Conservation (phyloP, 1,140 invertebrate species). For the Drosophila neocordata region DNA sequence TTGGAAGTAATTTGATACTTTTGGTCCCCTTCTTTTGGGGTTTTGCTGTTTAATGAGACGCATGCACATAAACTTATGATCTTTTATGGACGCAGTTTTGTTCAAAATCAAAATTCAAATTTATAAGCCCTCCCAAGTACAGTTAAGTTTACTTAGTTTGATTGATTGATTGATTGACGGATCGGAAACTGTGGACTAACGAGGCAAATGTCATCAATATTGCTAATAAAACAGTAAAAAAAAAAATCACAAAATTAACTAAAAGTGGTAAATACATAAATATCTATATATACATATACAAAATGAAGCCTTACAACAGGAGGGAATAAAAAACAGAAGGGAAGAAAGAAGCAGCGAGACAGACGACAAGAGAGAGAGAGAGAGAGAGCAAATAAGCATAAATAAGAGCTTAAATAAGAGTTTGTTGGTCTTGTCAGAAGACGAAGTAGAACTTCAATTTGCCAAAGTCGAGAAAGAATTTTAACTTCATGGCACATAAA, state of each 20-base stretch:
- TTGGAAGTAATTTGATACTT: conserved; percentile 73
- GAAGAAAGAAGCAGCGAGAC: conserved; percentile 26
- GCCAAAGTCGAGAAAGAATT: conserved; percentile 64
- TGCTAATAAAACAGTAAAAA: conserved; percentile 56
- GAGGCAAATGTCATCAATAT: conserved; percentile 69
- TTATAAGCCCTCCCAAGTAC: conserved; percentile 13
- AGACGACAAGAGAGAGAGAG: conserved; percentile 8
- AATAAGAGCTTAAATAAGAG: conserved; percentile 75
- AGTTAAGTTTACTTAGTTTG: conserved; percentile 28
- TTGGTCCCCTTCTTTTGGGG: conserved; percentile 62
- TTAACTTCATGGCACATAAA: conserved; percentile 72
- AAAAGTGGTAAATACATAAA: conserved; percentile 52
- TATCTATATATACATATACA: conserved; percentile 52
- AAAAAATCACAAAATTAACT: conserved; percentile 5
- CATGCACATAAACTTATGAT: conserved; percentile 82
- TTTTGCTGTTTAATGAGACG: conserved; percentile 78
- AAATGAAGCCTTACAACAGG: conserved; percentile 63
- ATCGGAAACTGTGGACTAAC: conserved; percentile 73
- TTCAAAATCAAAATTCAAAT: conserved; percentile 59
- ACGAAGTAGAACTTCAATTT: conserved; percentile 62
- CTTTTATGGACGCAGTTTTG: conserved; percentile 76
- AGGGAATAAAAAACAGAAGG: neutral
- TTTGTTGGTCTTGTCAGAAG: conserved; percentile 19
- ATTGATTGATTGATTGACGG: conserved; percentile 53
- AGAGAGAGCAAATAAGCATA: conserved; percentile 57